Conservation (phyloP, 2,888 invertebrate species). For the Maniola hyperantus region DNA sequence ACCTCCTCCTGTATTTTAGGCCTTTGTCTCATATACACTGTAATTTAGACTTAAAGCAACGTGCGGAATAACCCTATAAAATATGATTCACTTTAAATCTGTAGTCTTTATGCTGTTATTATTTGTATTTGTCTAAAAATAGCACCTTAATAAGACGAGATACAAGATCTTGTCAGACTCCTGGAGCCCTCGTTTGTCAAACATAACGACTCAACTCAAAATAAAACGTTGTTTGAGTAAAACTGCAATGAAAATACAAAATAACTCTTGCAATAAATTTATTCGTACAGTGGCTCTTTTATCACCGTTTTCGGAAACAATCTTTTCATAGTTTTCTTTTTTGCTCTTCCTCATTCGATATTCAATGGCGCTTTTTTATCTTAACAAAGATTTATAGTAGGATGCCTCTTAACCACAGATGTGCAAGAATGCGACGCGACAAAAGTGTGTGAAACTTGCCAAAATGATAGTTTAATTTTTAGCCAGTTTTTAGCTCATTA, state of each 20-base stretch:
- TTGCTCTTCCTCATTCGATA: not conserved
- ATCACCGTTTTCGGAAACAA: not conserved
- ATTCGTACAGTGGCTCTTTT: conserved; percentile 5
- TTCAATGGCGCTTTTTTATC: not conserved
- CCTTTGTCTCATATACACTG: too few species aligned
- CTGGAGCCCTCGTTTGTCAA: conserved; percentile 18
- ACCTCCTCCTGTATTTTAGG: too few species aligned
- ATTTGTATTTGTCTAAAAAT: conserved; percentile 13
- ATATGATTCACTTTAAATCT: conserved; percentile 13
- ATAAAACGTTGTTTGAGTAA: conserved; percentile 13
- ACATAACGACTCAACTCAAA: conserved; percentile 14
- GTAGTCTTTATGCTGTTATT: conserved; percentile 2
- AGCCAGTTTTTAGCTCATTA: too few species aligned
- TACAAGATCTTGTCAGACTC: conserved; percentile 9
- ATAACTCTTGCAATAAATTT: not conserved
- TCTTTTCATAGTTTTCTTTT: not conserved
- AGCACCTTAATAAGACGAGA: conserved; percentile 1
- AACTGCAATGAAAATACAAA: conserved; percentile 5
- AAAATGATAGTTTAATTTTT: too few species aligned
- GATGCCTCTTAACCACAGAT: too few species aligned
- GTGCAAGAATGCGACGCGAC: too few species aligned
- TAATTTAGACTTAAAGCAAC: not conserved
- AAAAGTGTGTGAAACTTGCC: too few species aligned
- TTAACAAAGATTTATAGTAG: not conserved
- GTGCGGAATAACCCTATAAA: not conserved